Conservation (phyloP, 2,113 vertebrate genomes). For the Centrocercus urophasianus region DNA sequence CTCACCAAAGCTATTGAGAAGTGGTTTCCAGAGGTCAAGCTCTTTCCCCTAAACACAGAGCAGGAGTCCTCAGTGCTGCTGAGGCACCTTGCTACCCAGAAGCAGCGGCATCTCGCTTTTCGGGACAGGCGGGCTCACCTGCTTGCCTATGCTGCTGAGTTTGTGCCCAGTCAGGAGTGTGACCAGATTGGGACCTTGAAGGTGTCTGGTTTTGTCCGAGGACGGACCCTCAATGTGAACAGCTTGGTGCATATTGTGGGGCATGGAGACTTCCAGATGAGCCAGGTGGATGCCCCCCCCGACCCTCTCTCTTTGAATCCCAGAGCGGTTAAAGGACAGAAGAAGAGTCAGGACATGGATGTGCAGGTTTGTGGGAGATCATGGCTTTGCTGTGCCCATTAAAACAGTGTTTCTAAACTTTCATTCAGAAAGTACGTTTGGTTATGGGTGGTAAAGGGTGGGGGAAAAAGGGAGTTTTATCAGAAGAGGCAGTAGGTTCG, state of each 20-base stretch:
- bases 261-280: conserved; percentile 94
- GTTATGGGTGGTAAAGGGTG: rapidly evolving
- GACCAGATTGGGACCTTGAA: conserved; percentile 85
- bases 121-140: conserved; percentile 88
- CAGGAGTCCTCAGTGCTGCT: conserved; percentile 87
- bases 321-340: conserved; percentile 61
- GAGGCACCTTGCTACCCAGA: conserved; percentile 88
- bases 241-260: conserved; percentile 91
- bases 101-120: conserved; percentile 87
- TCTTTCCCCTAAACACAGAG: conserved; percentile 86
- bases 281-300: conserved; percentile 87
- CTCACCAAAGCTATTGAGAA: conserved; percentile 85
- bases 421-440: rapidly evolving
- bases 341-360: conserved; percentile 78
- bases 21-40: conserved; percentile 87
- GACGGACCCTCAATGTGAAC: conserved; percentile 84
- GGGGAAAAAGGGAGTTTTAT: neutral
- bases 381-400: neutral
- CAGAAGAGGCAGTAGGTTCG: no score
- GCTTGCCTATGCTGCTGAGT: conserved; percentile 82
- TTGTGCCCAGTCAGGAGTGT: conserved; percentile 76
- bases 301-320: conserved; percentile 88
- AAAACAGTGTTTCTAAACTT: neutral
- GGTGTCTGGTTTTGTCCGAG: conserved; percentile 92
- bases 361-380: conserved; percentile 77